Conservation (phyloP, 2,797 vertebrate genomes). For the Scyliorhinus canicula region DNA sequence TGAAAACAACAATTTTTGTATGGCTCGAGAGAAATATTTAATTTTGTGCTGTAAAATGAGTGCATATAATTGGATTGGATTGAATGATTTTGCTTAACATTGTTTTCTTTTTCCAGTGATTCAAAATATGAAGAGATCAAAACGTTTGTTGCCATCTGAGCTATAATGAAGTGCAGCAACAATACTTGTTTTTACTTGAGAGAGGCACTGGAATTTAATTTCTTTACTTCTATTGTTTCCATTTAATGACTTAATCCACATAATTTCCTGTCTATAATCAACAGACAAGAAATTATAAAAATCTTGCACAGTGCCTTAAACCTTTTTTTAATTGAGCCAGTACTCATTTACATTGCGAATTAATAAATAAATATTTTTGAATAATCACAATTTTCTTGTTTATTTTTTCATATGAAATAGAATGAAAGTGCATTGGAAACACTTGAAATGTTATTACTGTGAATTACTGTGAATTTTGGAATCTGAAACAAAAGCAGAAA, state of each 20-base stretch:
- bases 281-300: neutral
- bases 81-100: no score
- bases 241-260: neutral
- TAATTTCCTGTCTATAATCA: neutral
- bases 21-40: neutral
- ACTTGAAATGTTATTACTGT: no score
- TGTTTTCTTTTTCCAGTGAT: slow-evolving; percentile 15
- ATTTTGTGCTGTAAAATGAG: no score
- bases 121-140: slow-evolving; percentile 24
- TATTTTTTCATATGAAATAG: neutral
- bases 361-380: slow-evolving; percentile 15
- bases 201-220: neutral
- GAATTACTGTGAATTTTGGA: no score
- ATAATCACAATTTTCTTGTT: neutral
- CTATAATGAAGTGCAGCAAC: neutral
- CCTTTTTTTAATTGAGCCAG: neutral
- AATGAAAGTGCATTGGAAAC: no score
- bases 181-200: neutral
- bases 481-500: no score
- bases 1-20: neutral
- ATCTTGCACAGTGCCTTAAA: neutral
- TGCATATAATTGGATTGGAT: neutral
- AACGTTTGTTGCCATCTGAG: neutral
- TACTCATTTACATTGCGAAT: neutral
- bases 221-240: neutral